Conservation (phyloP, 2,888 invertebrate genomes). For the Drosophila ustulata region DNA sequence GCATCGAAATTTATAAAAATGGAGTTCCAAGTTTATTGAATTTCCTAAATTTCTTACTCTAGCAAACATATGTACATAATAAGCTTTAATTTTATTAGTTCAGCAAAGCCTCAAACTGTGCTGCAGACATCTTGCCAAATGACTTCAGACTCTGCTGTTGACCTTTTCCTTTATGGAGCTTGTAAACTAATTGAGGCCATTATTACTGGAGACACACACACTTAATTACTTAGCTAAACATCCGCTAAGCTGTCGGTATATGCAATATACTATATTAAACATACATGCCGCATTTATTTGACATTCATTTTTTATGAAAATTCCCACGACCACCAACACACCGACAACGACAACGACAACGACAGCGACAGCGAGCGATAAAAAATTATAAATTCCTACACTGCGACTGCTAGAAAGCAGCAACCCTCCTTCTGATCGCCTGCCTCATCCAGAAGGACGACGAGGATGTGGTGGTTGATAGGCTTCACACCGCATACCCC, state of each 20-base stretch:
- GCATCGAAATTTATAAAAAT: background rate
- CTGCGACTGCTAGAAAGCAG: constrained; percentile 31
- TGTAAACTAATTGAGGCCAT: constrained; percentile 33
- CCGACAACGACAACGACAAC: too few relatives aligned
- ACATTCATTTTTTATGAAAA: constrained; percentile 51
- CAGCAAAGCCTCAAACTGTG: background rate
- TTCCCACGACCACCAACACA: constrained; percentile 70
- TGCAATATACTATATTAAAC: constrained; percentile 1
- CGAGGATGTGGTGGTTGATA: constrained; percentile 63
- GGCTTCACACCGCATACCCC: constrained; percentile 31
- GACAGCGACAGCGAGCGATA: constrained; percentile 18
- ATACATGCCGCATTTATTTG: constrained; percentile 22
- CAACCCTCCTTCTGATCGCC: constrained; percentile 49
- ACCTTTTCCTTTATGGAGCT: constrained; percentile 10
- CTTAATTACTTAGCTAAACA: constrained; percentile 48
- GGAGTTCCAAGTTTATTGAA: background rate
- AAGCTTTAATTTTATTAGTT: too few relatives aligned
- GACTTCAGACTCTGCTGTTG: background rate
- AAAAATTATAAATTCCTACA: constrained; percentile 71
- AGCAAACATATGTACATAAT: background rate
- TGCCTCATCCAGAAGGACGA: constrained; percentile 36
- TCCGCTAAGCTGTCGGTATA: constrained; percentile 28
- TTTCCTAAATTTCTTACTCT: background rate
- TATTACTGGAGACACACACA: constrained; percentile 10
- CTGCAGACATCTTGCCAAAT: background rate